Evolutionary conservation across 2,113 vertebrate species (phyloP).

Genomic region (Chloropsis hardwickii): DNA sequence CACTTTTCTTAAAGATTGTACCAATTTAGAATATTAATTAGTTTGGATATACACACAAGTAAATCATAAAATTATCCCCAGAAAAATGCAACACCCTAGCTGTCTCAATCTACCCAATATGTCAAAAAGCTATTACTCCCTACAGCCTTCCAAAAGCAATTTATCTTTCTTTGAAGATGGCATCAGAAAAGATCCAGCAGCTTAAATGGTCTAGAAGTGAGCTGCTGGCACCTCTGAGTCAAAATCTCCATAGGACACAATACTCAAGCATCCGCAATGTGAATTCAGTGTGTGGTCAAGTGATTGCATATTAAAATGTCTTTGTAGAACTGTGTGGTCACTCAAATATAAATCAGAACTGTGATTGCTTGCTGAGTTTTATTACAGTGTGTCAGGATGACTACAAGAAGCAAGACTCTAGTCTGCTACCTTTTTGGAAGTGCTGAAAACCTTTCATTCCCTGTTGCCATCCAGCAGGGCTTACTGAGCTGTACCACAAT

Average conservation of each 20-base stretch:
- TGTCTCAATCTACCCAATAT: not conserved
- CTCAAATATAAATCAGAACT: not conserved
- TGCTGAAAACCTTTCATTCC: not conserved
- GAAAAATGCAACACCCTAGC: not conserved
- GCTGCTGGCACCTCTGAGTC: not conserved
- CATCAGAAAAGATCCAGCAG: slow-evolving; percentile 6
- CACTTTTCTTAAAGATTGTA: not conserved
- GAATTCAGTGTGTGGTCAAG: not conserved
- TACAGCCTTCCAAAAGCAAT: not conserved
- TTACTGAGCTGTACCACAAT: not conserved
- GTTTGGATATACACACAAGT: not conserved
- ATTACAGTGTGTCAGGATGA: not conserved
- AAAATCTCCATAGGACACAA: not conserved
- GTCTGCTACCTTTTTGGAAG: not conserved
- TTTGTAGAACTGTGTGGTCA: not conserved
- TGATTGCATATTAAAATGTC: not conserved
- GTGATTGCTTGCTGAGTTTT: not conserved
- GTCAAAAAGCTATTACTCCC: slow-evolving; percentile 28
- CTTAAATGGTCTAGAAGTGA: not conserved
- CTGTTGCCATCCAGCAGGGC: not conserved
- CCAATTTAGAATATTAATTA: not conserved
- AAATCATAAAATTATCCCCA: not conserved
- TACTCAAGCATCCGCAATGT: not conserved
- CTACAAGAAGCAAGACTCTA: not conserved
- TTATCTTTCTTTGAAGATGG: slow-evolving; percentile 23